phyloP scores from a whole-genome alignment of 1,140 invertebrate genomes.

The Bombus waltoni region DNA sequence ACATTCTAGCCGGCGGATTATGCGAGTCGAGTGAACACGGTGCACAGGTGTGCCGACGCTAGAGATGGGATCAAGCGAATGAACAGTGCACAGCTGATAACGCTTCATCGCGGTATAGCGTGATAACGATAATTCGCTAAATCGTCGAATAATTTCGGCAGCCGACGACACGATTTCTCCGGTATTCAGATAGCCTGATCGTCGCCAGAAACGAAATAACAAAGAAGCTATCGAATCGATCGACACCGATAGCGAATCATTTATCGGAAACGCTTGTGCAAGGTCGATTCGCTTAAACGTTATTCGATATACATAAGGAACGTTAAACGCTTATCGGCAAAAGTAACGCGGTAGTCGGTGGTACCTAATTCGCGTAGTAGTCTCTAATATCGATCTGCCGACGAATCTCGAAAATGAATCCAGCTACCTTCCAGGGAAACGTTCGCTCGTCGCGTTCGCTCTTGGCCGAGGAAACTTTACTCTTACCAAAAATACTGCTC shows the following conservation, averaged over 20 bases:
- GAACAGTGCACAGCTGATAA: constrained; percentile 3
- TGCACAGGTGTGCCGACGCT: constrained; percentile 35
- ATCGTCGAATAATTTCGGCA: background rate
- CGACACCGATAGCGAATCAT: background rate
- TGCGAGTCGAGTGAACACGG: constrained; percentile 45
- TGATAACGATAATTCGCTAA: too few relatives aligned
- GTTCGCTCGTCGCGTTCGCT: background rate
- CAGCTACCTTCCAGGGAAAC: background rate
- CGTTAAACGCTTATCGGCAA: background rate
- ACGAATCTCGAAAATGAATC: background rate
- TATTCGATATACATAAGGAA: background rate
- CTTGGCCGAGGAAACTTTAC: background rate
- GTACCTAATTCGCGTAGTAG: background rate
- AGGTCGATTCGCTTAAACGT: background rate
- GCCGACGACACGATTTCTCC: background rate
- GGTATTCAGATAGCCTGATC: background rate
- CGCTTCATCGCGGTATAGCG: background rate
- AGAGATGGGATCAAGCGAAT: constrained; percentile 38
- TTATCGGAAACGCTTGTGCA: background rate
- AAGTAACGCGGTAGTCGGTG: too few relatives aligned
- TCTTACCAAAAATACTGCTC: background rate
- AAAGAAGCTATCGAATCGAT: background rate
- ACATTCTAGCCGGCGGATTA: constrained; percentile 37
- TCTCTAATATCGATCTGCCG: background rate
- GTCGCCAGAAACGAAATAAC: background rate